Conservation (phyloP, 2,113 vertebrate species). For the Lepus europaeus region DNA sequence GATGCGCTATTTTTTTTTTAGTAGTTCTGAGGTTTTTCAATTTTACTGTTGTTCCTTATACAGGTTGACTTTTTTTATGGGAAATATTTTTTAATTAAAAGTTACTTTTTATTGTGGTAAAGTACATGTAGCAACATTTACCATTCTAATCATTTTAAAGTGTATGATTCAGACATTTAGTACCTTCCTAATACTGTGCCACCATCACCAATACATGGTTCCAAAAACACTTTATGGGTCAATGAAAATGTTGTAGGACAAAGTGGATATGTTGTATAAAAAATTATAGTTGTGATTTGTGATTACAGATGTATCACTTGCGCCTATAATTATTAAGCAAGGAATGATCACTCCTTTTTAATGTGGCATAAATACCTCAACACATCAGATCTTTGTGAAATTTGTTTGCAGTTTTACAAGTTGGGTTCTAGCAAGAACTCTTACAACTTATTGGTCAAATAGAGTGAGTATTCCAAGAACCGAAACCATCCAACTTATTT, state of each 20-base stretch:
- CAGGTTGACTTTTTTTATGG: neutral
- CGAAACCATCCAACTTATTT: constrained; percentile 12
- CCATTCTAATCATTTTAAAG: no score
- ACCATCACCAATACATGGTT: no score
- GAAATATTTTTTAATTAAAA: no score
- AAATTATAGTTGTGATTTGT: neutral
- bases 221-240: no score
- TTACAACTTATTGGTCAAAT: neutral
- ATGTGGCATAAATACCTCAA: neutral
- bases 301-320: neutral
- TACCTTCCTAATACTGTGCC: no score
- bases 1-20: neutral
- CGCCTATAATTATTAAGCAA: neutral
- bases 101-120: no score
- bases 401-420: neutral
- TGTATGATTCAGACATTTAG: no score
- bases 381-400: neutral
- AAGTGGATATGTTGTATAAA: neutral
- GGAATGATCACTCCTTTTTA: neutral
- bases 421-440: neutral
- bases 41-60: constrained; percentile 28
- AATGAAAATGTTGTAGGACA: neutral
- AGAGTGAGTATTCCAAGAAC: constrained; percentile 37
- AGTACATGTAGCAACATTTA: no score
- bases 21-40: neutral